Evolutionary conservation across 2,797 vertebrate genomes (phyloP).

Genomic region (Phaenicophaeus curvirostris): DNA sequence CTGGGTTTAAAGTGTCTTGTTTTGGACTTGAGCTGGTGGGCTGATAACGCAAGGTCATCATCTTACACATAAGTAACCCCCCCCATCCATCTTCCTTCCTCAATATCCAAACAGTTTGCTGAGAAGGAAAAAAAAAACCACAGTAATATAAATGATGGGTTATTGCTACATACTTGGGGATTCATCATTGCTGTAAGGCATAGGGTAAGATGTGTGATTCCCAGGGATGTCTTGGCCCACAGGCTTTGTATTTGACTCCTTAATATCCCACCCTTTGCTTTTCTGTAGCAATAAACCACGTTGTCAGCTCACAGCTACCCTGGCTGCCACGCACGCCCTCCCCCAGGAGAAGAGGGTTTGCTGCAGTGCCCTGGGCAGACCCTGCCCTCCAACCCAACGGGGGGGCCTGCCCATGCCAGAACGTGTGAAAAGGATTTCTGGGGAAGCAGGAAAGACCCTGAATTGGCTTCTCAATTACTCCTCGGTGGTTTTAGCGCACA

Average conservation of each 20-base stretch:
- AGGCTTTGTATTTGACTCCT: background rate
- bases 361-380: background rate
- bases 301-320: background rate
- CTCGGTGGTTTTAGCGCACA: background rate
- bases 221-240: background rate
- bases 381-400: background rate
- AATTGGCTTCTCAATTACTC: background rate
- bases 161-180: conserved; percentile 49
- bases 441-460: background rate
- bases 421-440: background rate
- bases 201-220: background rate
- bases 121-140: background rate
- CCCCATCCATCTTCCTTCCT: background rate
- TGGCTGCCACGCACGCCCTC: background rate
- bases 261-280: background rate
- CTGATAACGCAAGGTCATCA: background rate
- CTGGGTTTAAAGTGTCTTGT: background rate
- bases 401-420: background rate
- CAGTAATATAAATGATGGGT: background rate
- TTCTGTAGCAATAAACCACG: background rate
- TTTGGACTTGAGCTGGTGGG: background rate
- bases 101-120: background rate
- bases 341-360: background rate
- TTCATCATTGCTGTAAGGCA: background rate
- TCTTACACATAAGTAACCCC: background rate